phyloP scores from a whole-genome alignment of 2,113 vertebrate species.

The Menidia beryllina region DNA sequence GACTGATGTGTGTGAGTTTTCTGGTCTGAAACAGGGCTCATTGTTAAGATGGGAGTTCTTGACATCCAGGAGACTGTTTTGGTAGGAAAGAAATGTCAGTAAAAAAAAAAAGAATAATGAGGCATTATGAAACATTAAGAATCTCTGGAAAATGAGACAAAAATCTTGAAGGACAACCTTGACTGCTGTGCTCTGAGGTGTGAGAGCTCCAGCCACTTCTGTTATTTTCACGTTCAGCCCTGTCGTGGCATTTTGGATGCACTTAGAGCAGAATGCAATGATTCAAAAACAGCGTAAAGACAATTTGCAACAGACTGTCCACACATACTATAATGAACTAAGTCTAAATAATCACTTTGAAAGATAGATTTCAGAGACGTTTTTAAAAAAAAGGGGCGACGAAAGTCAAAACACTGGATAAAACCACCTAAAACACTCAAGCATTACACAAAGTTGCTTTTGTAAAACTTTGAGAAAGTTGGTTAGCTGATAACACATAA shows the following conservation, averaged over 20 bases:
- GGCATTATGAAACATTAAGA: slow-evolving; percentile 29
- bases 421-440: too few relatives aligned
- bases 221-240: neutral
- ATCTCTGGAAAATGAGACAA: neutral
- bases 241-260: neutral
- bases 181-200: slow-evolving; percentile 17
- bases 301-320: too few relatives aligned
- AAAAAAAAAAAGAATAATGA: slow-evolving; percentile 45
- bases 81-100: slow-evolving; percentile 3
- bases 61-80: slow-evolving; percentile 16
- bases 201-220: slow-evolving; percentile 1
- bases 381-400: too few relatives aligned
- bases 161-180: slow-evolving; percentile 19
- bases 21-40: slow-evolving; percentile 13
- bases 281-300: neutral
- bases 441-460: too few relatives aligned
- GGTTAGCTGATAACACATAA: too few relatives aligned
- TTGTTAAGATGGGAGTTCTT: slow-evolving; percentile 21
- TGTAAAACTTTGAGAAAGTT: too few relatives aligned
- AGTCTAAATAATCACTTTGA: too few relatives aligned
- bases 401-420: too few relatives aligned
- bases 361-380: too few relatives aligned
- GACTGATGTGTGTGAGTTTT: slow-evolving; percentile 5
- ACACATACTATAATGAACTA: too few relatives aligned
- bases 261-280: neutral